Evolutionary conservation across 2,113 vertebrate genomes (phyloP).

Genomic region (Neolamprologus sp.): DNA sequence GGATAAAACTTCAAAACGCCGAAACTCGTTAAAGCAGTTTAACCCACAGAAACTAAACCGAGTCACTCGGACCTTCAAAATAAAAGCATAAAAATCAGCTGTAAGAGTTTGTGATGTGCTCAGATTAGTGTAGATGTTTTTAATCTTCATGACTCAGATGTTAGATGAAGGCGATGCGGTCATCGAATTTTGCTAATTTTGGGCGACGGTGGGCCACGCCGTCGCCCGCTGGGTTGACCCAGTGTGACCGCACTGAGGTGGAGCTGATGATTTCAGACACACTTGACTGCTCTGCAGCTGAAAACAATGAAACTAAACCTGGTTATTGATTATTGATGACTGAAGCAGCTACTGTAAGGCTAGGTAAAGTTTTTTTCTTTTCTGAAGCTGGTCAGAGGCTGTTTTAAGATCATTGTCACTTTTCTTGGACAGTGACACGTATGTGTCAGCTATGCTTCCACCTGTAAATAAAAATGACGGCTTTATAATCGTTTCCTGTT

Average conservation of each 20-base stretch:
- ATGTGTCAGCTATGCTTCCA: background rate
- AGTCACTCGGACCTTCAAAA: background rate
- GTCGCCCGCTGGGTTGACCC: background rate
- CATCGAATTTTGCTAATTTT: background rate
- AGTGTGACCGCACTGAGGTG: background rate
- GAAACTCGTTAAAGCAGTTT: background rate
- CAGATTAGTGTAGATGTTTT: background rate
- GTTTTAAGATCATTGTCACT: background rate
- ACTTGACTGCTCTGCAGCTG: background rate
- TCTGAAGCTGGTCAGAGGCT: background rate
- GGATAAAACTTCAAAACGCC: background rate
- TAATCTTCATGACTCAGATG: background rate
- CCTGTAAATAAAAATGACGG: background rate
- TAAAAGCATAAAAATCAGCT: background rate
- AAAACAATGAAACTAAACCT: background rate
- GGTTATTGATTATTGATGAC: background rate
- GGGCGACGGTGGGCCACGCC: background rate
- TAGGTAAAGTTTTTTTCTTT: background rate
- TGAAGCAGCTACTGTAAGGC: background rate
- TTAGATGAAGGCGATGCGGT: background rate
- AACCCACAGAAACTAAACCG: fast-evolving
- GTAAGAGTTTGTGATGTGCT: fast-evolving
- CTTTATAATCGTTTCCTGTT: background rate
- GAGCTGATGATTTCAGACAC: background rate
- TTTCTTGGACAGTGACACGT: background rate